Base-by-base conservation (phyloP, 2,113 vertebrate species). In the Himantopus leucocephalus region DNA sequence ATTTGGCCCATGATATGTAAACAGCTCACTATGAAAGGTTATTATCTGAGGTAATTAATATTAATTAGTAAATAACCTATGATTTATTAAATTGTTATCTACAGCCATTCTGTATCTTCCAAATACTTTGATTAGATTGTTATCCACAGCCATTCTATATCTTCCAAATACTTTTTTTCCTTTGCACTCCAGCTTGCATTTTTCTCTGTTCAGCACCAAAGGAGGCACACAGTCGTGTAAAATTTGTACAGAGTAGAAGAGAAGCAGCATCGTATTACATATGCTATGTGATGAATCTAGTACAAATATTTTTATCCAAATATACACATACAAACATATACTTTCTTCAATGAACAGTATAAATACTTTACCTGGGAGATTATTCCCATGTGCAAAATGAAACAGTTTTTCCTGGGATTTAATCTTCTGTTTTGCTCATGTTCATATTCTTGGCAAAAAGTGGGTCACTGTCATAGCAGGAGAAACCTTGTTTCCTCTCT, bases 381-480 rank as follows among this genome's bases (percentile, higher is more conserved):
- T 96, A 97, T 98, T 98, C 98, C 97, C 96, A 97, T 99, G 99
- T 99, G 99, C 99, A 99, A 99, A 98, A 99, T 89, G 96, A 98
- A 97, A 97, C 17, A 88, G 79, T 95, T 91, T 89, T 92, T 92
- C 93, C 56, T 90, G 88, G 88, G 86, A 43, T 85, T 88, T 79
- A 72, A 56, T 62, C 76, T 73, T 73, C 67, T 83, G 43, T 22
- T 78, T 74, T 72, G 34, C 64, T 79, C 29, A 4, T 74, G 86
- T 97, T 99, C 98, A 99, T 97, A 99, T 98, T 96, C 99, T 98
- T 8, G 99, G 99, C 77, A 99, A 98, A 98, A 99, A 99, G 97
- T 99, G 99, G 48, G 99, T 99, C 74, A 99, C 99, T 60, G 99
- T 99, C 99, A 99, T 99, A 96, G 98, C 98, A 18, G 98, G 98